A percentile compares a stretch with the other conserved stretches of the same genome.
phyloP scores from a whole-genome alignment of 2,888 invertebrate species.

The Ornithoptera alexandrae region DNA sequence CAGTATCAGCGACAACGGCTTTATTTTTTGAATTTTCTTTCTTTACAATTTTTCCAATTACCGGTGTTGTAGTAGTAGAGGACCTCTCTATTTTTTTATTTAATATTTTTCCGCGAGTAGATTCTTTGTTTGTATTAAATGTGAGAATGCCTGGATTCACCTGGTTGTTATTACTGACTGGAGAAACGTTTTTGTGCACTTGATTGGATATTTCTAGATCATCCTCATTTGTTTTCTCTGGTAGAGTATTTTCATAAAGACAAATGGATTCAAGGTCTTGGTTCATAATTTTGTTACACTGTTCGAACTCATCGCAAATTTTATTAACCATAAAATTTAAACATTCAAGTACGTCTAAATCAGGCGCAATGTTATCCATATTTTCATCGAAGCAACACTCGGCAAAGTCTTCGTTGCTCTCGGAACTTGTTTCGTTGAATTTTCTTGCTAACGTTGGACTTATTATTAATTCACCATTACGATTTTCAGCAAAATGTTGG shows the following conservation, averaged over 20 bases:
- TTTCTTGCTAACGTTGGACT: conserved; percentile 59
- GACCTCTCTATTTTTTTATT: conserved; percentile 42
- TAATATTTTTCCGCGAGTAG: conserved; percentile 26
- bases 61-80: conserved; percentile 32
- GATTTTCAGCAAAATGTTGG: conserved; percentile 50
- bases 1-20: conserved; percentile 5
- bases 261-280: conserved; percentile 32
- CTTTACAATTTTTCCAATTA: not conserved
- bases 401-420: conserved; percentile 49
- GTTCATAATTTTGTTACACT: conserved; percentile 45
- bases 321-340: conserved; percentile 56
- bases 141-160: conserved; percentile 30
- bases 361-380: conserved; percentile 16
- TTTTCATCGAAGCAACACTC: conserved; percentile 38
- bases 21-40: conserved; percentile 31
- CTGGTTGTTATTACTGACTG: conserved; percentile 31
- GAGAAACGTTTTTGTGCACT: conserved; percentile 16
- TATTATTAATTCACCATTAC: conserved; percentile 42
- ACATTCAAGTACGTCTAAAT: conserved; percentile 54
- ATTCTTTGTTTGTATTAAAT: conserved; percentile 28
- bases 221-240: not conserved
- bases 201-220: conserved; percentile 7
- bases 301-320: conserved; percentile 56
- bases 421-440: conserved; percentile 58
- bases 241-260: conserved; percentile 2